Percentiles rank a stretch among this genome's conserved stretches.
phyloP scores from a whole-genome alignment of 2,797 vertebrate genomes.

The Simalia tracyae region DNA sequence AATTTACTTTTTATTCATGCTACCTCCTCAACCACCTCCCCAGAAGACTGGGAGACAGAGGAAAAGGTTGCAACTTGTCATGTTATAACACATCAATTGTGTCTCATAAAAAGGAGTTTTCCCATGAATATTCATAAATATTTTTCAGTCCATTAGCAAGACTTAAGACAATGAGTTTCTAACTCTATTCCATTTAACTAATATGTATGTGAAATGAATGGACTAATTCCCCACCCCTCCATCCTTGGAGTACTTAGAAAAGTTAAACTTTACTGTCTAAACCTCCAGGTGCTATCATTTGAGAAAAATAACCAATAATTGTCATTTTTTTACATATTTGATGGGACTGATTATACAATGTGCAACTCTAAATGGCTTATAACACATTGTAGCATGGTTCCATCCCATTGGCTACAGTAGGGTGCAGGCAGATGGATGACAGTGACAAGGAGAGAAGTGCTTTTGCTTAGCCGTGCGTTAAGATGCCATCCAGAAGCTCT shows the following conservation, averaged over 20 bases:
- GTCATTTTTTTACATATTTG: slow-evolving; percentile 85
- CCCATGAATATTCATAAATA: slow-evolving; percentile 76
- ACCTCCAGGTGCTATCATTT: slow-evolving; percentile 83
- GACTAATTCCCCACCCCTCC: slow-evolving; percentile 21
- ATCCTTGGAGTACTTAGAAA: slow-evolving; percentile 65
- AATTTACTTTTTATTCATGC: slow-evolving; percentile 63
- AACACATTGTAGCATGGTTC: slow-evolving; percentile 86
- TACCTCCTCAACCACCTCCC: neutral
- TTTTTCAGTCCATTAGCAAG: slow-evolving; percentile 69
- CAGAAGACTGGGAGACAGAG: neutral
- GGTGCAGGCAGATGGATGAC: slow-evolving; percentile 95
- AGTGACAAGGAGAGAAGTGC: slow-evolving; percentile 86
- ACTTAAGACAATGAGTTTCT: slow-evolving; percentile 72
- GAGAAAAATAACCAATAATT: slow-evolving; percentile 84
- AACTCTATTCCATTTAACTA: slow-evolving; percentile 67
- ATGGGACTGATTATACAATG: slow-evolving; percentile 85
- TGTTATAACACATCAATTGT: slow-evolving; percentile 63
- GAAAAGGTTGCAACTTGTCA: slow-evolving; percentile 45
- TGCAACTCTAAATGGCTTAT: slow-evolving; percentile 87
- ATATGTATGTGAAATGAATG: slow-evolving; percentile 70
- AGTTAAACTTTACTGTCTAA: slow-evolving; percentile 79
- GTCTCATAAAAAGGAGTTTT: slow-evolving; percentile 63
- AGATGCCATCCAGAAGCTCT: slow-evolving; percentile 91
- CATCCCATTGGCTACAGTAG: slow-evolving; percentile 91
- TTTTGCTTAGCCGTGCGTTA: slow-evolving; percentile 94